phyloP scores from a whole-genome alignment of 2,797 vertebrate species.

The Amazona finschi region DNA sequence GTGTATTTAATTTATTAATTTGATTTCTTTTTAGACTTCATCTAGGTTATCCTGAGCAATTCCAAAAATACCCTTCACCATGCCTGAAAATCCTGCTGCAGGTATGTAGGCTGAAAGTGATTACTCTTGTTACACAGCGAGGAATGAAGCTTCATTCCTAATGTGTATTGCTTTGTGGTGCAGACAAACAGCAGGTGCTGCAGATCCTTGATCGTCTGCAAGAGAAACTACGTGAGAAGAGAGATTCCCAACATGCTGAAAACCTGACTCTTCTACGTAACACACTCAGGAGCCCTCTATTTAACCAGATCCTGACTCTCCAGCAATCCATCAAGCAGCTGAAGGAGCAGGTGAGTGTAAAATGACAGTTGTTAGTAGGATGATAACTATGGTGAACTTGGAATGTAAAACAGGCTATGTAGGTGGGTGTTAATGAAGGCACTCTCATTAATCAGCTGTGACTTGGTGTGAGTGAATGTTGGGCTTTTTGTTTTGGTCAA shows the following conservation, averaged over 20 bases:
- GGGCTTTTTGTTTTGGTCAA: neutral
- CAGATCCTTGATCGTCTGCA: conserved; percentile 90
- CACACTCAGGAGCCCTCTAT: conserved; percentile 87
- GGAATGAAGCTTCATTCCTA: neutral
- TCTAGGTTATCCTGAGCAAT: conserved; percentile 43
- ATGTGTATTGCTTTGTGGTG: conserved; percentile 3
- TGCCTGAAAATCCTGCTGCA: conserved; percentile 79
- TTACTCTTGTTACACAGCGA: neutral
- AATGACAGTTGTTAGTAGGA: neutral
- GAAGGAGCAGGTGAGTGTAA: conserved; percentile 83
- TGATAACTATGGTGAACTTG: neutral
- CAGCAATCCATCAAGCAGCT: conserved; percentile 94
- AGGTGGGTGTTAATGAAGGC: neutral
- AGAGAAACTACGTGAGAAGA: conserved; percentile 84
- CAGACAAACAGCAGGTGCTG: conserved; percentile 90
- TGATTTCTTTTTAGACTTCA: neutral
- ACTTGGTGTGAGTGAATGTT: neutral
- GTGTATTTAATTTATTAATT: neutral
- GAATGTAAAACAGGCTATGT: neutral
- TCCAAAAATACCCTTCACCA: conserved; percentile 42
- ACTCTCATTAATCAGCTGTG: neutral
- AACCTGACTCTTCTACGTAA: conserved; percentile 79
- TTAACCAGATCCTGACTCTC: conserved; percentile 91
- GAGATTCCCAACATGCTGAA: conserved; percentile 86
- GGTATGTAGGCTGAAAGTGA: conserved; percentile 53